Base-by-base conservation (phyloP, 1,140 invertebrate genomes). In the Physella acuta region DNA sequence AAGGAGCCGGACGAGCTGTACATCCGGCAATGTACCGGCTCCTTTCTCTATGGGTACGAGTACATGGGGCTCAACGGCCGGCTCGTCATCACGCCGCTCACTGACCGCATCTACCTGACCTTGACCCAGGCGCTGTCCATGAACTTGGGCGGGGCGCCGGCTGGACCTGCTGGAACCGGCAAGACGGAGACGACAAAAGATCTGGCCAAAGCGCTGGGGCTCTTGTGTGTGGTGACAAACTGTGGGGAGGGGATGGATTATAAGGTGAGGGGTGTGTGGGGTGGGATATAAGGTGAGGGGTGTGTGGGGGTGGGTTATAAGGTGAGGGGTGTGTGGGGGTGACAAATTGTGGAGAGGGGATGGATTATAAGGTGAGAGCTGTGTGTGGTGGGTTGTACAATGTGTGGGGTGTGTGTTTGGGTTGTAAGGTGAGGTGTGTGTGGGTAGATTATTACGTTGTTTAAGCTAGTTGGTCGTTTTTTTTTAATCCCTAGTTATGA, bases 181-280 rank as follows among this genome's bases (percentile, higher is more conserved):
- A 95, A 95, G 85, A 95, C 93, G 0, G 93, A 94, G 85, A 94
- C 93, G 28, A 90, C 89, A 0, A 94, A 94, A 81, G 93, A 94
- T 86, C 84, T 95, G 59, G 93, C 93, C 0, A 94, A 94, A 85
- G 91, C 92, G 0, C 81, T 94, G 71, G 93, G 91, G 0, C 81
- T 94, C 3, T 84, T 94, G 0, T 94, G 92, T 78, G 87, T 95
- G 30, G 93, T 95, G 1, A 94, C 92, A 0, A 95, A 95, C 82
- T 95, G 94, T 80, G 92, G 92, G 0, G 92, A 94, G 85, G 91
- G 91, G 5, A 93, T 94, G 92, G 92, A 95, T 83, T 93, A 90
- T 77, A 84, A 83, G 76, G 62, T 64, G 36, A 64, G 16, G 3
- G 20, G 30, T 52, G 49, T 5, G 8, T 14, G 20, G 28, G 8